These are phyloP conservation scores for Arenaria interpres DNA, from an alignment of 2,113 vertebrate species.

Conservation along the genomic window DNA sequence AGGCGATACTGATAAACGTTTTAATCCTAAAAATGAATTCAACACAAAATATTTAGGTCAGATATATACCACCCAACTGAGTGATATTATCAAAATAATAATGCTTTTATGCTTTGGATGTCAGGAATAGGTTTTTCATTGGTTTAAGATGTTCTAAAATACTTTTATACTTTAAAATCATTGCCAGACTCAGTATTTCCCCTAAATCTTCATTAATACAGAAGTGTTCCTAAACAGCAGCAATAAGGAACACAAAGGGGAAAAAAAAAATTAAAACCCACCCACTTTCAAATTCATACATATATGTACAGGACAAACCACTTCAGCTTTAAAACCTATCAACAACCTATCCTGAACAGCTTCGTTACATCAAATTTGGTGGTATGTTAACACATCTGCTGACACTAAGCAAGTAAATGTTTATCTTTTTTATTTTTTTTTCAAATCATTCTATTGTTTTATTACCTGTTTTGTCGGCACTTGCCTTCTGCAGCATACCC, in stretches of 20 bases:
- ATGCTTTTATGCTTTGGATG: neutral
- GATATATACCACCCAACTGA: neutral
- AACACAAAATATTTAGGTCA: neutral
- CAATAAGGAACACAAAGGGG: neutral
- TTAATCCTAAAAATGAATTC: neutral
- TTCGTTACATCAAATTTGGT: neutral
- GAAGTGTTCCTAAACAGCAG: neutral
- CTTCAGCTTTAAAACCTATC: neutral
- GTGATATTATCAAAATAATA: neutral
- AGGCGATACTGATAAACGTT: neutral
- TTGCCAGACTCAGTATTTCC: neutral
- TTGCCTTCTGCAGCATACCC: constrained; percentile 30
- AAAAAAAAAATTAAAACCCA: neutral
- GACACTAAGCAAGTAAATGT: neutral
- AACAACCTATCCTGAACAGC: neutral
- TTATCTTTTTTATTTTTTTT: neutral
- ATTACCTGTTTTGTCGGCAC: constrained; percentile 42
- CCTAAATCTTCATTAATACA: neutral
- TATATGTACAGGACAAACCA: neutral
- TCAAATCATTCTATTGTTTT: neutral
- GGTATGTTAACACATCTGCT: neutral
- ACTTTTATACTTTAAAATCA: neutral
- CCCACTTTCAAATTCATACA: neutral
- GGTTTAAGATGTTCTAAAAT: neutral
- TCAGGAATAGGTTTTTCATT: neutral